Evolutionary conservation across 2,113 vertebrate species (phyloP).

Genomic region (Alethe castanea): DNA sequence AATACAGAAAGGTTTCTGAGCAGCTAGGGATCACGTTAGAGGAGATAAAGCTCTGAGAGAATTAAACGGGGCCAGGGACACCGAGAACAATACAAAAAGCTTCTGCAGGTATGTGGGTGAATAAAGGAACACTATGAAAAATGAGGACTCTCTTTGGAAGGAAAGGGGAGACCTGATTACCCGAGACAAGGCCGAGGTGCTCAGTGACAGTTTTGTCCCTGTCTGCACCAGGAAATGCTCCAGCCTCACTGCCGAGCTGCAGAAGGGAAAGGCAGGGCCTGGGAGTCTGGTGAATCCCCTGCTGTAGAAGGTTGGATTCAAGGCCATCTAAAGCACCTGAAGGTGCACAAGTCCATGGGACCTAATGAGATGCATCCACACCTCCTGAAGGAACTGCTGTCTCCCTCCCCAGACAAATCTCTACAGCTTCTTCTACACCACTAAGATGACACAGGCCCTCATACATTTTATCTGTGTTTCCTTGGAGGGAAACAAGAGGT

Average conservation of each 20-base stretch:
- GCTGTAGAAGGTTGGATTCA: not conserved
- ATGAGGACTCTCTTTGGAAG: not conserved
- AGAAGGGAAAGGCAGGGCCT: not conserved
- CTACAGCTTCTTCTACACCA: not conserved
- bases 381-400: not conserved
- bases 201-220: not conserved
- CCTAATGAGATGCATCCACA: no score
- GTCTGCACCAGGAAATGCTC: not conserved
- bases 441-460: not conserved
- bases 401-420: not conserved
- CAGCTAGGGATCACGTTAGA: not conserved
- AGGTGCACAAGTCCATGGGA: not conserved
- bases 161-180: not conserved
- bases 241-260: not conserved
- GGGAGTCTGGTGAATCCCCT: not conserved
- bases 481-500: not conserved
- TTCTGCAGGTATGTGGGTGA: not conserved
- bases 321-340: not conserved
- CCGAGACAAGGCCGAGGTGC: not conserved
- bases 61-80: not conserved
- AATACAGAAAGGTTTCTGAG: not conserved
- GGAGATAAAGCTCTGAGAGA: not conserved
- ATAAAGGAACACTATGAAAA: not conserved
- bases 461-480: not conserved
- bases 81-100: not conserved